Conservation (phyloP, 2,888 invertebrate genomes). For the Aproaerema taeniolella region DNA sequence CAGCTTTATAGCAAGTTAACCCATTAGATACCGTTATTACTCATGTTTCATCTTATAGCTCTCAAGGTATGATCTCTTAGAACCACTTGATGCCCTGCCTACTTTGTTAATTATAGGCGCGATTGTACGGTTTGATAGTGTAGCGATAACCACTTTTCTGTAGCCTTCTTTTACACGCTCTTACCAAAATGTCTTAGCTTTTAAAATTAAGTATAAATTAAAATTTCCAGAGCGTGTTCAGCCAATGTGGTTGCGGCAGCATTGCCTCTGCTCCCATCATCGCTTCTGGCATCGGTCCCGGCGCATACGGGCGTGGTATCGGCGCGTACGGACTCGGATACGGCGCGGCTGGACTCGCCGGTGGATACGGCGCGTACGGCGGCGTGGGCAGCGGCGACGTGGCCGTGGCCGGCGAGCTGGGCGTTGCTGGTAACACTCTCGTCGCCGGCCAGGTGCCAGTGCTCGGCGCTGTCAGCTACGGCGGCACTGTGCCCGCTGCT, state of each 20-base stretch:
- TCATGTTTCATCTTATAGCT: no score
- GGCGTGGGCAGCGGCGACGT: constrained; percentile 26
- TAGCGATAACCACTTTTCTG: no score
- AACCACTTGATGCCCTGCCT: no score
- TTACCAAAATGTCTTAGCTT: no score
- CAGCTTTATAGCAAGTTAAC: no score
- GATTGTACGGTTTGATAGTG: no score
- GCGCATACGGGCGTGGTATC: constrained; percentile 1
- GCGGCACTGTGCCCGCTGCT: constrained; percentile 37
- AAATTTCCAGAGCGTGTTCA: neutral
- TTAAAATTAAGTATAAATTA: no score
- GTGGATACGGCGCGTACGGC: constrained; percentile 28
- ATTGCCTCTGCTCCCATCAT: neutral
- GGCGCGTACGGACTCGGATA: constrained; percentile 1
- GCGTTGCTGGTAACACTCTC: constrained; percentile 29
- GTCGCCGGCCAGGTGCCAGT: constrained; percentile 38
- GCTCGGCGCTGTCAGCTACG: constrained; percentile 35
- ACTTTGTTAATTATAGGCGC: no score
- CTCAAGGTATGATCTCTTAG: no score
- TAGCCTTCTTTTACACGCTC: no score
- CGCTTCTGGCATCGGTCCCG: constrained; percentile 11
- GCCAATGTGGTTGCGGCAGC: constrained; percentile 1
- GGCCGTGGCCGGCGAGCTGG: constrained; percentile 23
- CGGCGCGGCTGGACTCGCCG: constrained; percentile 15
- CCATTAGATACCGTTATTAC: no score